Evolutionary conservation across 1,140 invertebrate genomes (phyloP), one percentile per base, ranked within the genome.

Genomic region (Pseudomyrmex dendroicus): DNA sequence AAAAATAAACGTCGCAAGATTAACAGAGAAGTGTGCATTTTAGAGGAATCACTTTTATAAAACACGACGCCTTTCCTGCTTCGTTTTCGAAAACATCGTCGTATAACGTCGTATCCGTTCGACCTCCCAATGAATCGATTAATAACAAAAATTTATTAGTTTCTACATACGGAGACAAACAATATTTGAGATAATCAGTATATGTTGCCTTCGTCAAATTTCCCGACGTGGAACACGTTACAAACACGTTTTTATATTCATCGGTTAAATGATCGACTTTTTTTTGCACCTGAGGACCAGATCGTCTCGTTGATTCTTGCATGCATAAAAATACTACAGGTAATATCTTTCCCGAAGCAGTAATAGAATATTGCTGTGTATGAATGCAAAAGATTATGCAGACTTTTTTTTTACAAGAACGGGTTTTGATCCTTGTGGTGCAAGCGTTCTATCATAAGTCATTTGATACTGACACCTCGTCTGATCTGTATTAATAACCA

Each of bases 191-290:
- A 48, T 57, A 73, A 9, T 13, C 8, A 22, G 4, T 17, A 22
- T 73, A 25, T 46, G 64, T 17, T 4, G 46, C 17, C 12, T 25
- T 80, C 9, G 74, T 63, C 56, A 87, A 15, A 77, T 87, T 87
- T 15, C 83, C 83, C 7, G 83, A 85, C 68, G 76, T 77, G 0
- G 73, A 84, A 44, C 54, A 57, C 1, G 70, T 86, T 20, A 86
- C 61, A 68, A 46, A 35, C 50, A 86, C 72, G 25, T 86, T 86
- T 2, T 67, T 63, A 44, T 74, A 77, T 64, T 64, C 48, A 25
- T 67, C 12, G 13, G 25, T 50, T 44, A 67, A 48, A 12, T 83
- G 8, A 46, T 70, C 3, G 1, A 84, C 63, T n/a, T 66, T 67
- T 44, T 68, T 74, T 22, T 63, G 57, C 2, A 44, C 56, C 5